Percentiles rank a stretch among this genome's conserved stretches.
phyloP scores from a whole-genome alignment of 2,888 invertebrate species.

The Melieria picta region DNA sequence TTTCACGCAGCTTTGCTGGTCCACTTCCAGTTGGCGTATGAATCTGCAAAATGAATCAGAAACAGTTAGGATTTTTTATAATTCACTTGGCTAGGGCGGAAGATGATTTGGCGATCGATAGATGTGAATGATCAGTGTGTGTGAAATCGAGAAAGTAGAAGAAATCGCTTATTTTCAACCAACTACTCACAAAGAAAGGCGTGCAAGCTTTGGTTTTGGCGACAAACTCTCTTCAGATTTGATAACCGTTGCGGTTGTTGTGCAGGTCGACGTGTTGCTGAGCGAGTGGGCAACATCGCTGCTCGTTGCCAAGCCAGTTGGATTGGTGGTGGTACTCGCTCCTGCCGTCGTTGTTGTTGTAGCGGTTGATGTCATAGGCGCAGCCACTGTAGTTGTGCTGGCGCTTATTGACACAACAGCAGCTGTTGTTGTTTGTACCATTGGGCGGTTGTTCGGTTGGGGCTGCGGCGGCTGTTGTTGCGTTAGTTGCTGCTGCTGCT shows the following conservation, averaged over 20 bases:
- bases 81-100: background rate
- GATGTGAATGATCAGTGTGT: background rate
- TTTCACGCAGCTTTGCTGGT: constrained; percentile 78
- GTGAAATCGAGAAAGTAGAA: constrained; percentile 9
- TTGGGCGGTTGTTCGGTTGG: no score
- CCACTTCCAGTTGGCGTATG: constrained; percentile 78
- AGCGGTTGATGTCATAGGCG: constrained; percentile 39
- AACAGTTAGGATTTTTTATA: background rate
- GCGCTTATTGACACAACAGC: constrained; percentile 30
- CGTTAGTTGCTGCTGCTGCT: constrained; percentile 35
- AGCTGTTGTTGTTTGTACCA: constrained; percentile 21
- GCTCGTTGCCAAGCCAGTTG: constrained; percentile 8
- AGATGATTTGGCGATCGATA: no score
- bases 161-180: constrained; percentile 58
- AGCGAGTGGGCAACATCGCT: background rate
- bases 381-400: constrained; percentile 38
- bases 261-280: constrained; percentile 12
- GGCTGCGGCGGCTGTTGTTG: constrained; percentile 34
- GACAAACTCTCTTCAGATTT: constrained; percentile 63
- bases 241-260: constrained; percentile 12
- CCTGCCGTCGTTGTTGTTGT: constrained; percentile 33
- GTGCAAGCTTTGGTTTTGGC: constrained; percentile 65
- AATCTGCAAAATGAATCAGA: constrained; percentile 68
- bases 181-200: constrained; percentile 68
- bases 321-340: constrained; percentile 42